Evolutionary conservation across 1,140 invertebrate species (phyloP), one percentile per base, ranked within the genome.

Genomic region (Scylla paramamosain): DNA sequence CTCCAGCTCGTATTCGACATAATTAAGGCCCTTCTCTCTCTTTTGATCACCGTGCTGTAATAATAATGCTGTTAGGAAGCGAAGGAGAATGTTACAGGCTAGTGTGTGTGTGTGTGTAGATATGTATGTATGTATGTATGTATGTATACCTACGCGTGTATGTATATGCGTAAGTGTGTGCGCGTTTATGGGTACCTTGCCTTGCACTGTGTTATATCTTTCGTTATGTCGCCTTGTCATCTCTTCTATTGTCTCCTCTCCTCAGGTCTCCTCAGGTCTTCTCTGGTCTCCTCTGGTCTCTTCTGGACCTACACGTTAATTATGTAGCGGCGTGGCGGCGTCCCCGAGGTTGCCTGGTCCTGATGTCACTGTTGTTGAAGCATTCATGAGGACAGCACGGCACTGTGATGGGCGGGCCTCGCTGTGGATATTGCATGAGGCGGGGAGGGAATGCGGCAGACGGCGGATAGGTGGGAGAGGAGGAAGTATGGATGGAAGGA

Each of bases 41-140:
- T 31, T 12, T 39, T 31, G 84, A 39, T 91, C 46, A 46, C 28
- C 16, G 39, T 20, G 16, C 28, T 28, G 16, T 14, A 91, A 39
- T 45, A 28, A 39, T 48, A 16, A 45, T 28, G 31, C 14, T 91
- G 46, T 20, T 91, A 39, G 32, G 32, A 91, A 25, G 28, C 16
- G 46, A 10, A 29, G 48, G 29, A 48, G 14, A 52, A 67, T 39
- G 39, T 39, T 39, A 39, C 39, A 39, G 39, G 39, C 39, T 39
- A 39, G 39, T 6, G 6, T 39, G 39, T 39, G 39, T 39, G 39
- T 39, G 39, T 39, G 91, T 92, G 91, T 83, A 6, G 82, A 10
- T 92, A 59, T 92, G 67, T 93, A 45, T 91, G 89, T 91, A 45
- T 91, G 89, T 91, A 31, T 88, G 87, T 88, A 31, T 88, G 87